phyloP scores from a whole-genome alignment of 1,140 invertebrate species.

The Hyposmocoma kahamanoa region DNA sequence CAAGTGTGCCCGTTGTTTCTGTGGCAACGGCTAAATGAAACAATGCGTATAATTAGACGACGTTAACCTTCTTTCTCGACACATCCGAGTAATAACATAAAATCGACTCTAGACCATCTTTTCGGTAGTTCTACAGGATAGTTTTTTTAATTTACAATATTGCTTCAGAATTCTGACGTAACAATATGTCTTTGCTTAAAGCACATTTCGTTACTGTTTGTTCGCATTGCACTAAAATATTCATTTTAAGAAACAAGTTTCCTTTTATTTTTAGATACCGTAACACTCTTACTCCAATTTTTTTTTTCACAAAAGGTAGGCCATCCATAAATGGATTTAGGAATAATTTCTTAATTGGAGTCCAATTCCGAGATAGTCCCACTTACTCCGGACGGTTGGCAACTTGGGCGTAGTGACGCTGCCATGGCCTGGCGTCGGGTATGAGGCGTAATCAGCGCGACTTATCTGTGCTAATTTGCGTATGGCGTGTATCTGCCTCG shows the following conservation, averaged over 20 bases:
- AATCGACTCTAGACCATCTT: constrained; percentile 43
- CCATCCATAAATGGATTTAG: too few species aligned
- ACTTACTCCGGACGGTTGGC: neutral
- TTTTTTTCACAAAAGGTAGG: too few species aligned
- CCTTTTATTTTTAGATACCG: too few species aligned
- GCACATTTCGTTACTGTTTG: too few species aligned
- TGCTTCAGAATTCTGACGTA: too few species aligned
- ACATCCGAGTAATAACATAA: constrained; percentile 59
- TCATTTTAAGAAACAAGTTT: too few species aligned
- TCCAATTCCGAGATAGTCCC: neutral
- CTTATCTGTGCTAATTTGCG: constrained; percentile 65
- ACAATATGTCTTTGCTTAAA: too few species aligned
- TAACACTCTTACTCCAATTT: too few species aligned
- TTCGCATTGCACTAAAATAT: too few species aligned
- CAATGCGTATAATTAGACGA: constrained; percentile 57
- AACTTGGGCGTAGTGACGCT: constrained; percentile 31
- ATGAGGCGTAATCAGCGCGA: constrained; percentile 53
- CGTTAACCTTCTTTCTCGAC: constrained; percentile 60
- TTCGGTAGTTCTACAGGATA: too few species aligned
- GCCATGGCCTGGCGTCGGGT: constrained; percentile 38
- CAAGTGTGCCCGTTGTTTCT: constrained; percentile 20
- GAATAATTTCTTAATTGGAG: too few species aligned
- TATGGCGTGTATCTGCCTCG: constrained; percentile 54
- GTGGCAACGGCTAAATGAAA: constrained; percentile 46
- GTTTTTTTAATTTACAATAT: too few species aligned